These are phyloP conservation scores for Ardeotis arabs DNA, from an alignment of 2,113 vertebrate genomes.

Conservation along the genomic window DNA sequence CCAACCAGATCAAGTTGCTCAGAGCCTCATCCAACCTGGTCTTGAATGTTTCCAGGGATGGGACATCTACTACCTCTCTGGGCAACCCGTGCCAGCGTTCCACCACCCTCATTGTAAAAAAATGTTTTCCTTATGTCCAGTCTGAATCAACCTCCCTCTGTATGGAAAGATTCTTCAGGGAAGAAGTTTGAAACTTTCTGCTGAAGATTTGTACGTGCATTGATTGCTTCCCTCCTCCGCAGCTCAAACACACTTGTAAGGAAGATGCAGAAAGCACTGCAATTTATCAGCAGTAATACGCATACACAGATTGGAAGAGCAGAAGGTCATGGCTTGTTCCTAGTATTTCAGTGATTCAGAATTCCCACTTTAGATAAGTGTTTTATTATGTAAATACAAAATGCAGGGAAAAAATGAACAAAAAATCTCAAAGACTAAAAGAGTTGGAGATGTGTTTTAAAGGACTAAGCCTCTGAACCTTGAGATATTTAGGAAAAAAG, in stretches of 20 bases:
- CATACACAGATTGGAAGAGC: neutral
- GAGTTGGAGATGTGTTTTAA: neutral
- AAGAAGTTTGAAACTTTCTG: neutral
- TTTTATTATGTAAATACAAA: neutral
- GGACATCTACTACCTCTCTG: no score
- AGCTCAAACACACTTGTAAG: neutral
- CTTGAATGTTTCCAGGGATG: no score
- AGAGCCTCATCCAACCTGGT: no score
- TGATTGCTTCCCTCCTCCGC: neutral
- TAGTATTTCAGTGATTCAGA: neutral
- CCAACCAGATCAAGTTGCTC: no score
- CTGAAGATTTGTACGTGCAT: neutral
- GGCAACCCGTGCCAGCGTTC: no score
- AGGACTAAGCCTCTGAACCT: neutral
- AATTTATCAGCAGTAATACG: neutral
- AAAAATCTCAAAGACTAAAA: neutral
- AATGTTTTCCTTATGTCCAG: no score
- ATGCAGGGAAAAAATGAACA: neutral
- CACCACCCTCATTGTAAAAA: no score
- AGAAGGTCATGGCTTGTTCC: neutral
- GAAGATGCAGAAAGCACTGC: neutral
- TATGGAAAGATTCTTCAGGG: neutral
- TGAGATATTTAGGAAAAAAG: neutral
- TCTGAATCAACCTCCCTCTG: no score
- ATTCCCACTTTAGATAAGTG: neutral